Percentiles rank a stretch among this genome's conserved stretches.
Evolutionary conservation across 2,888 invertebrate genomes (phyloP).

Genomic region (Eupithecia vulgata): DNA sequence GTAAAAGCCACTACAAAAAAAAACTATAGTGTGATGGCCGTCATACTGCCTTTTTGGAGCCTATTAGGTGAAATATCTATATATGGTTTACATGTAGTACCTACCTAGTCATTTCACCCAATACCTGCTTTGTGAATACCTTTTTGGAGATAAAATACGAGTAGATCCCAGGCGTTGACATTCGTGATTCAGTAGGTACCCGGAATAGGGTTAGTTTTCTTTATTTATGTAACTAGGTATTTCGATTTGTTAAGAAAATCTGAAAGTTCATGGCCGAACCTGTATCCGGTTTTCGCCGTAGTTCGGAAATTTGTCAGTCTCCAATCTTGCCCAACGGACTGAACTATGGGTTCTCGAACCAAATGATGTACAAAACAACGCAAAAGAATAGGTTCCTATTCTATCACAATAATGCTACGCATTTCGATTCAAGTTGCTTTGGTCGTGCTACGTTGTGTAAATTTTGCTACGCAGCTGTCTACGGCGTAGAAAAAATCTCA

Average conservation of each 20-base stretch:
- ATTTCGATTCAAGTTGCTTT: no score
- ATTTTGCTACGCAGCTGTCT: no score
- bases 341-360: conserved; percentile 35
- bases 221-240: not conserved
- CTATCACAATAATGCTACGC: not conserved
- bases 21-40: not conserved
- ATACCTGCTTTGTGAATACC: not conserved
- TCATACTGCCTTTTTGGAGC: not conserved
- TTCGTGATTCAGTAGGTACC: not conserved
- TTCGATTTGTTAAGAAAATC: not conserved
- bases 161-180: no score
- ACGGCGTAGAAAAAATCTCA: no score
- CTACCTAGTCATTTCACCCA: no score
- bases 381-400: not conserved
- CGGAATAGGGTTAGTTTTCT: not conserved
- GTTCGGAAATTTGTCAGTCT: conserved; percentile 74
- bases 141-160: not conserved
- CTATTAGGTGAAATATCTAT: no score
- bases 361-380: not conserved
- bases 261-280: conserved; percentile 45
- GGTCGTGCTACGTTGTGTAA: no score
- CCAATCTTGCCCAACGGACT: conserved; percentile 56
- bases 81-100: no score
- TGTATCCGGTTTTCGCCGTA: conserved; percentile 57
- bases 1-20: not conserved